A percentile compares a stretch with the other conserved stretches of the same genome.
Evolutionary conservation across 1,140 invertebrate genomes (phyloP).

Genomic region (Apis laboriosa): DNA sequence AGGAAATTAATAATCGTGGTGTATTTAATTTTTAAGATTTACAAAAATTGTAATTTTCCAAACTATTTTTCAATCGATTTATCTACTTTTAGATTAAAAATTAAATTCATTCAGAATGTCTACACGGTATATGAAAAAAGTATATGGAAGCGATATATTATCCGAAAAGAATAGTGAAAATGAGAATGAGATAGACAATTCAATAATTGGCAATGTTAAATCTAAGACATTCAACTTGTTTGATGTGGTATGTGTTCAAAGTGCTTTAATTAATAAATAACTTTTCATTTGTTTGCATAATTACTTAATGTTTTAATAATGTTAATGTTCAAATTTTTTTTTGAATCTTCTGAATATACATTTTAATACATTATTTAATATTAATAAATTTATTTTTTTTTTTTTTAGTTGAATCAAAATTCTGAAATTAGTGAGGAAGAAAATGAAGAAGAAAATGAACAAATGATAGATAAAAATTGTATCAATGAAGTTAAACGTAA

Average conservation of each 20-base stretch:
- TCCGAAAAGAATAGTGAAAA: constrained; percentile 30
- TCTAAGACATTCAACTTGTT: constrained; percentile 61
- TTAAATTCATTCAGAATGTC: constrained; percentile 50
- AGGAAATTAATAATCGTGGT: too few relatives aligned
- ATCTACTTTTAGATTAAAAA: not conserved
- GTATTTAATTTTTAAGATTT: not conserved
- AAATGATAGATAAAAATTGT: not conserved
- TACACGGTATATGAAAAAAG: constrained; percentile 64
- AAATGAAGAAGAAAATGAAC: constrained; percentile 35
- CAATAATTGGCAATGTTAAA: constrained; percentile 38
- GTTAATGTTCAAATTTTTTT: not conserved
- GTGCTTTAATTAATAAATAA: not conserved
- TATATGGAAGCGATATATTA: constrained; percentile 55
- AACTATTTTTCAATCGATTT: not conserved
- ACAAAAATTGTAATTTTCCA: not conserved
- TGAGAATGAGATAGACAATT: constrained; percentile 41
- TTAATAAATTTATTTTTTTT: constrained; percentile 40
- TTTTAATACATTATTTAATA: constrained; percentile 71
- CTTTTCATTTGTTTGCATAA: not conserved
- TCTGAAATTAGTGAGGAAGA: constrained; percentile 38
- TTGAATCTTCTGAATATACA: not conserved
- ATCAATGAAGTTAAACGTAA: constrained; percentile 37
- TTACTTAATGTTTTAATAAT: not conserved
- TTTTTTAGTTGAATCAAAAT: constrained; percentile 53
- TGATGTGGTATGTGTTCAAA: constrained; percentile 44